Percentiles rank a stretch among this genome's conserved stretches.
Evolutionary conservation across 2,113 vertebrate species (phyloP).

Genomic region (Reinhardtius hippoglossoides): DNA sequence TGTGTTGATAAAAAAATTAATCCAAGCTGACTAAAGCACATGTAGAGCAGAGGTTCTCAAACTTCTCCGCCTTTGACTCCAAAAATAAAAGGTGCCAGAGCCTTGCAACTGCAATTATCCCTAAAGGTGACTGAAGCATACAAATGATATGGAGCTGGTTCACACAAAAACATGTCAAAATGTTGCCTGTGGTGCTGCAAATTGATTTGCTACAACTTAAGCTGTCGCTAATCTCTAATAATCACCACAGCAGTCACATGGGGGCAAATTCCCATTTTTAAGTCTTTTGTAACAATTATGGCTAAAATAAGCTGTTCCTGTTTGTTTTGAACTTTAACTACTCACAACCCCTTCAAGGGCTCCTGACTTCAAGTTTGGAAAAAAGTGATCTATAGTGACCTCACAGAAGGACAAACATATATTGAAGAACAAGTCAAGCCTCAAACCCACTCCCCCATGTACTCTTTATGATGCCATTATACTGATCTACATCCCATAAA

Average conservation of each 20-base stretch:
- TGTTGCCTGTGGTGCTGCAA: neutral
- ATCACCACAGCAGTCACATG: too few species aligned
- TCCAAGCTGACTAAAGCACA: slow-evolving; percentile 9
- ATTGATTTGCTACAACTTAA: neutral
- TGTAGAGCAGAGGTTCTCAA: neutral
- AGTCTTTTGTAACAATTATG: neutral
- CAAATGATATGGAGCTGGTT: neutral
- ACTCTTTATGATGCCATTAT: neutral
- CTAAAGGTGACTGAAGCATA: neutral
- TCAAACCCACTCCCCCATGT: neutral
- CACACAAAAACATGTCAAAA: neutral
- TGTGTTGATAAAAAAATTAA: slow-evolving; percentile 2
- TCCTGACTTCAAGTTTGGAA: neutral
- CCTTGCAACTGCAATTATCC: neutral
- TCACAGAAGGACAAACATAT: slow-evolving; percentile 10
- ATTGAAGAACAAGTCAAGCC: neutral
- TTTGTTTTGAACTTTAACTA: neutral
- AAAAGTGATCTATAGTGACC: slow-evolving; percentile 7
- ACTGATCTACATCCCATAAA: slow-evolving; percentile 8
- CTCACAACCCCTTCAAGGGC: neutral
- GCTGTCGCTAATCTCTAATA: neutral
- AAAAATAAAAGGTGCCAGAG: neutral
- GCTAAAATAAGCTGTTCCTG: neutral
- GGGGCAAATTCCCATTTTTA: neutral
- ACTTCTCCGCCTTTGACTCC: neutral